Percentiles rank a stretch among this genome's conserved stretches.
phyloP scores from a whole-genome alignment of 2,888 invertebrate species.

The Phortica magna region DNA sequence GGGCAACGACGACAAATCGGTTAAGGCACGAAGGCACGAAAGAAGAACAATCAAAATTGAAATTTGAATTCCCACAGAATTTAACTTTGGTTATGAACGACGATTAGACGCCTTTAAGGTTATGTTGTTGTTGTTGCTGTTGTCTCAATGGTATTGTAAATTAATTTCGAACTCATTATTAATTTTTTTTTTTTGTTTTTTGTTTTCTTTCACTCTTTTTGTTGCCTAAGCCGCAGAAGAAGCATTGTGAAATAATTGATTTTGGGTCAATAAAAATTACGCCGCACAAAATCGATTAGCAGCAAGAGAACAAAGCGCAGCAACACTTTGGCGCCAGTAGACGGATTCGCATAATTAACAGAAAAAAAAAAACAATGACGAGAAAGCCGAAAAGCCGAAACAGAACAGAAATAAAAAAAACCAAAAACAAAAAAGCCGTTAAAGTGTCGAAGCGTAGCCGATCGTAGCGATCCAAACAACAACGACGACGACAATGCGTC shows the following conservation, averaged over 20 bases:
- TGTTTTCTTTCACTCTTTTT: not conserved
- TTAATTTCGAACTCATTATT: too few relatives aligned
- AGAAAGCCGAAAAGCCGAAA: constrained; percentile 40
- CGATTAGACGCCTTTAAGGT: not conserved
- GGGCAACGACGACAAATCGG: too few relatives aligned
- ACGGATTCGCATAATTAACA: constrained; percentile 59
- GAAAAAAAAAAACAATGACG: constrained; percentile 41
- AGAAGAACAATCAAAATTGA: not conserved
- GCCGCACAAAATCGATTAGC: constrained; percentile 51
- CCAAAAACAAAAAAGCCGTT: constrained; percentile 56
- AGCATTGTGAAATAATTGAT: constrained; percentile 50
- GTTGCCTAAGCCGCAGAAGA: not conserved
- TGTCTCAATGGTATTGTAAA: too few relatives aligned
- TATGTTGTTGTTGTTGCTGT: not conserved
- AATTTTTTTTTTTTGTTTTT: not conserved
- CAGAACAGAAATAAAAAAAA: constrained; percentile 19
- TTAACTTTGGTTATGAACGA: not conserved
- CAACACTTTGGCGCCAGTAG: constrained; percentile 52
- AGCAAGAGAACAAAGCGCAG: constrained; percentile 43
- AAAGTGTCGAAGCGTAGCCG: constrained; percentile 52
- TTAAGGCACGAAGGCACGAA: too few relatives aligned
- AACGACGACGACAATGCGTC: constrained; percentile 37
- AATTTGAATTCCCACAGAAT: not conserved
- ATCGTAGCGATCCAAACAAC: not conserved
- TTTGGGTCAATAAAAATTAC: constrained; percentile 58